Conservation (phyloP, 2,113 vertebrate species). For the Eonycteris spelaea region DNA sequence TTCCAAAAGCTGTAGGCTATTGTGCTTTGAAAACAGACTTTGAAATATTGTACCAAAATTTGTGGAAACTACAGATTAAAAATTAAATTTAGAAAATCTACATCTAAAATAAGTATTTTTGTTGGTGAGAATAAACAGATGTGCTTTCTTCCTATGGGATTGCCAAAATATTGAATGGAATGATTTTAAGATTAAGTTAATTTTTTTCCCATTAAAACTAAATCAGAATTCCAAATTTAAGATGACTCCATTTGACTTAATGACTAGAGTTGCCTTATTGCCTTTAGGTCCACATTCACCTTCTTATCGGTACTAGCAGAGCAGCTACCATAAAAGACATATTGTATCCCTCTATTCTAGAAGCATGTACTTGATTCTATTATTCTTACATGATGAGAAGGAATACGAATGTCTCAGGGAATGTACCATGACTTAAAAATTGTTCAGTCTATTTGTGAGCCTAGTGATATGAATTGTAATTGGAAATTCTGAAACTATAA, state of each 20-base stretch:
- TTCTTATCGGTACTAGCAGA: neutral
- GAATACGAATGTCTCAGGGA: neutral
- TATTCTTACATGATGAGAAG: neutral
- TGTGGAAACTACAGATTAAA: conserved; percentile 38
- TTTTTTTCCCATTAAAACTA: neutral
- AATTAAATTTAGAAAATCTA: conserved; percentile 10
- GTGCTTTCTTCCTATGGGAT: neutral
- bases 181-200: conserved; percentile 21
- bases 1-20: conserved; percentile 55
- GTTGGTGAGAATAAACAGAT: neutral
- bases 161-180: conserved; percentile 1
- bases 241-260: neutral
- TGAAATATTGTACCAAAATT: conserved; percentile 7
- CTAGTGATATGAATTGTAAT: neutral
- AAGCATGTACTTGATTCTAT: neutral
- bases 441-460: neutral
- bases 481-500: neutral
- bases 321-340: neutral
- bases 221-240: conserved; percentile 28
- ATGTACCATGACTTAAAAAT: conserved; percentile 1
- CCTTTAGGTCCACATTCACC: neutral
- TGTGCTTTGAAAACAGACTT: conserved; percentile 53
- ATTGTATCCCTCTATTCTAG: neutral
- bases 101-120: conserved; percentile 22
- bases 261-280: neutral